Evolutionary conservation across 2,113 vertebrate species (phyloP), one percentile per base, ranked within the genome.

Genomic region (Corvus hawaiiensis): DNA sequence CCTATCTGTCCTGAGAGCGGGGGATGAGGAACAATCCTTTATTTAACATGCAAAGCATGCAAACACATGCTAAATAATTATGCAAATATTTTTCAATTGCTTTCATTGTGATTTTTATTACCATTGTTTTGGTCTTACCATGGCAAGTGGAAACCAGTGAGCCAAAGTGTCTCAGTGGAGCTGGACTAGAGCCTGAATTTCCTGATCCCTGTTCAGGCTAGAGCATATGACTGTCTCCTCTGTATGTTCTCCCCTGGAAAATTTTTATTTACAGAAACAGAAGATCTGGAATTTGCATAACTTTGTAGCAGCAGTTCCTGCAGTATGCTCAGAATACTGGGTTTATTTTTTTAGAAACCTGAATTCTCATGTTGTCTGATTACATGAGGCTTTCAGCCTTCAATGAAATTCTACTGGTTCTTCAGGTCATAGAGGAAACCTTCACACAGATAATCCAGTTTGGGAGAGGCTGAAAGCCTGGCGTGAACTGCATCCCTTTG

Each of bases 61-160:
- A 81, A 93, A 93, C 54, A 62, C 46, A 64, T 2, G 56, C 72
- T 84, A 94, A 96, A 90, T 68, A 67, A 93, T 69, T 48, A 92
- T 22, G 43, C 48, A 93, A 68, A 91, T 89, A 56, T 52, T 63
- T 89, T 93, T 63, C 41, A 54, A 61, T 88, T 84, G 85, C 43
- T 89, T 93, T 89, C 73, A 86, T 84, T 93, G 94, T 94, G 61
- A 84, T 84, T 84, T 95, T 86, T 95, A 68, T 93, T 94, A 78
- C n/a, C 24, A 35, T 72, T 84, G 80, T 78, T 91, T 90, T 52
- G 44, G 48, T 93, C 64, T 90, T 54, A 41, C 4, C 20, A 56
- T 58, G 73, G 52, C 71, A 88, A 84, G 66, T 5, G 3, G 76
- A 90, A 90, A 49, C n/a, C 1, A 55, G 23, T 17, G 58, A 95